Evolutionary conservation across 1,140 invertebrate genomes (phyloP), one percentile per base, ranked within the genome.

Genomic region (Musca vetustissima): DNA sequence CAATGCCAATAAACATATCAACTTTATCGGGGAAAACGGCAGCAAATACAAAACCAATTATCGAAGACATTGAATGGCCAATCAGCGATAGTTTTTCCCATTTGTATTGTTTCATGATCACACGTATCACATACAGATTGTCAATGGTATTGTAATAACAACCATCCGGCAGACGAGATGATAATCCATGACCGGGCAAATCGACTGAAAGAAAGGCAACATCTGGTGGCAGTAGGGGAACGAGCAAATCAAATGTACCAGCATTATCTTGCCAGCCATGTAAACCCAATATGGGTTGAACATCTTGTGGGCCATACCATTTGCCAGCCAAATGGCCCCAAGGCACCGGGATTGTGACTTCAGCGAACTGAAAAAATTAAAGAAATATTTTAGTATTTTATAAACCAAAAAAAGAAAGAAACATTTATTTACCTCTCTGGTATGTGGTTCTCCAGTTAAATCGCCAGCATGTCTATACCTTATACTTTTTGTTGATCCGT

Each of bases 241-340:
- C 86, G 15, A 93, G 75, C 9, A 84, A 81, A 82, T 93, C 90
- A 84, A 88, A 93, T 2, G 89, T 88, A 4, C 88, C 89, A 14
- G 89, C 89, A 82, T 92, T 93, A 73, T 91, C 90, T 80, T 89
- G 87, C 90, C 90, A 92, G 0, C 92, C 92, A 79, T 94, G 92
- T 14, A 93, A 70, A 0, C 87, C 86, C 24, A 93, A 73, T 66
- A 93, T 87, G 0, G 91, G 91, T 67, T 86, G 83, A 8, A 85
- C 83, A 71, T 88, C 80, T 49, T 85, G 83, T n/a, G 85, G 85
- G 3, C 89, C 89, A 88, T 89, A 93, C 81, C 88, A 84, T 83
- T 91, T 92, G 69, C 87, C 90, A 36, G 89, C 88, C 22, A 94
- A 85, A 69, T 89, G 86, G 9, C 92, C 92, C 91, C 90, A 93